A percentile compares a stretch with the other conserved stretches of the same genome.
phyloP scores from a whole-genome alignment of 1,140 invertebrate species.

The Copidosoma floridanum region DNA sequence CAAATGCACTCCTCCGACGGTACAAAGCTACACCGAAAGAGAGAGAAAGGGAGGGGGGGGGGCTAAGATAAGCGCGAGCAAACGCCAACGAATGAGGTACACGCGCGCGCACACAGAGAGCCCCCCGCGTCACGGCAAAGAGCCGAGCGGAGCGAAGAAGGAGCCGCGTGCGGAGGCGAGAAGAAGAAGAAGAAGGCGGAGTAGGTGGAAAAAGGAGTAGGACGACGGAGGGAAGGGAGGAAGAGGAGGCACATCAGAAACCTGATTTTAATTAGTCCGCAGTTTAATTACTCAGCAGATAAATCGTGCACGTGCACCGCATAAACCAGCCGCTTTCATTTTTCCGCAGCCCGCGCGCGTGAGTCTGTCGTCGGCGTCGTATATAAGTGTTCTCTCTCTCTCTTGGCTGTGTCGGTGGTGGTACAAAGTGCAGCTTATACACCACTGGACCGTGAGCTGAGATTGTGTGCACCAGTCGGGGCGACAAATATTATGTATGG shows the following conservation, averaged over 20 bases:
- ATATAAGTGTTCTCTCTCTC: too few relatives aligned
- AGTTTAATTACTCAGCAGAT: slow-evolving; percentile 59
- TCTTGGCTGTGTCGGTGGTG: too few relatives aligned
- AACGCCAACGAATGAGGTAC: background rate
- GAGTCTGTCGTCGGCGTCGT: slow-evolving; percentile 5
- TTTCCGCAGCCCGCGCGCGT: slow-evolving; percentile 44
- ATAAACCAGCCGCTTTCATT: slow-evolving; percentile 58
- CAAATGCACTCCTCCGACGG: too few relatives aligned
- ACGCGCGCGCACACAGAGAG: background rate
- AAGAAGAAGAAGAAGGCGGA: slow-evolving; percentile 10
- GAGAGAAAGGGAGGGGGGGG: background rate
- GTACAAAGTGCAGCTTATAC: too few relatives aligned
- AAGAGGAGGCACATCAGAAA: slow-evolving; percentile 54
- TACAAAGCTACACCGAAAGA: background rate
- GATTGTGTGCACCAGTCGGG: too few relatives aligned
- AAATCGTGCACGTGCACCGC: slow-evolving; percentile 59
- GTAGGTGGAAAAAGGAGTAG: slow-evolving; percentile 20
- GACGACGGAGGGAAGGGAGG: slow-evolving; percentile 25
- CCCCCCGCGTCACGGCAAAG: slow-evolving; percentile 2
- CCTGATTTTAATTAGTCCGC: slow-evolving; percentile 60
- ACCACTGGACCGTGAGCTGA: too few relatives aligned
- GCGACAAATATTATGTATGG: too few relatives aligned
- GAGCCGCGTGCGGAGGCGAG: slow-evolving; percentile 5
- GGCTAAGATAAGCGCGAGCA: background rate
- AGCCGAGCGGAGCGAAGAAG: slow-evolving; percentile 10